Evolutionary conservation across 2,113 vertebrate species (phyloP), one percentile per base, ranked within the genome.

Genomic region (Corythaeola cristata): DNA sequence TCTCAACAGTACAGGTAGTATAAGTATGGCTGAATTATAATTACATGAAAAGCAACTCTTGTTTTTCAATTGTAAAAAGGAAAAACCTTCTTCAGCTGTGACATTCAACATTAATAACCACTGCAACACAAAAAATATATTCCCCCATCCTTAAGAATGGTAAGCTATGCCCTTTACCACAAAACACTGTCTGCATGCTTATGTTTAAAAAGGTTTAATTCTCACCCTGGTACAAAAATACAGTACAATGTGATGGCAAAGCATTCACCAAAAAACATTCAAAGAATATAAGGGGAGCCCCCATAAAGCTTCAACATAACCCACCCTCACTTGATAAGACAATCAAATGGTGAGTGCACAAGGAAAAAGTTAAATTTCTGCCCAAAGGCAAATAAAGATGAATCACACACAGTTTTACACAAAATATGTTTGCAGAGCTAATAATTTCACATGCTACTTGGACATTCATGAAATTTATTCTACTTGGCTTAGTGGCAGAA

Each of bases 171-270:
- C 45, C 37, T 88, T 76, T 55, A 92, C 22, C 64, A 97, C 87
- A 95, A 80, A 96, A 88, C 93, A 79, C 47, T 49, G 22, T 76
- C 58, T 55, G 71, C 92, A 78, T 9, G 53, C 37, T 96, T 94
- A 88, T 95, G 97, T 98, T 97, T 98, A 96, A 97, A 98, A 98
- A 98, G 96, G 90, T 97, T 97, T 97, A 91, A 93, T 96, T 78
- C 96, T 97, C 95, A 98, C 74, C 95, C 83, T 88, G 91, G 94
- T 98, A 98, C 97, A 98, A 98, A 98, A 98, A 98, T 98, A 98
- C 97, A 98, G 94, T 97, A 97, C 97, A 98, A 97, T 96, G 84
- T 97, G 93, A 96, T 98, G 96, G 95, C 97, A 98, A 98, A 97
- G 97, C 97, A 96, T 94, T 88, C 24, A 41, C 95, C 93, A 93